Evolutionary conservation across 2,113 vertebrate species (phyloP).

Genomic region (Perognathus longimembris): DNA sequence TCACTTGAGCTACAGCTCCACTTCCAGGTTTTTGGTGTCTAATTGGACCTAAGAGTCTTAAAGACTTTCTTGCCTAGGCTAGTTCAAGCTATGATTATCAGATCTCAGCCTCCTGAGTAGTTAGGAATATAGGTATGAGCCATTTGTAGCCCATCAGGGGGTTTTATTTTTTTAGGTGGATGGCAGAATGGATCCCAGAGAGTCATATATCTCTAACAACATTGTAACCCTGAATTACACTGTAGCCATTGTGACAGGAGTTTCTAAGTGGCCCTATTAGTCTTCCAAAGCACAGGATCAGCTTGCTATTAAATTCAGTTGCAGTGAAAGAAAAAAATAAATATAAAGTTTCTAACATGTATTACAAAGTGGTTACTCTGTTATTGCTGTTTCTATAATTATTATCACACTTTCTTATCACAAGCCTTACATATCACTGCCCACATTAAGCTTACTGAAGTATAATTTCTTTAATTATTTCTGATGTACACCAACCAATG

Average conservation of each 20-base stretch:
- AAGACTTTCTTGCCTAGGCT: too few relatives aligned
- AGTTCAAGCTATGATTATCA: too few relatives aligned
- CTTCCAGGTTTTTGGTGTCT: too few relatives aligned
- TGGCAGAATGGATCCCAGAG: not conserved
- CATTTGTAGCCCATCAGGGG: too few relatives aligned
- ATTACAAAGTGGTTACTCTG: conserved; percentile 24
- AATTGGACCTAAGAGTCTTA: too few relatives aligned
- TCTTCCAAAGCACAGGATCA: too few relatives aligned
- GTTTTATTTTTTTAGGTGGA: not conserved
- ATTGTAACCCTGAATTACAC: not conserved
- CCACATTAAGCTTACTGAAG: not conserved
- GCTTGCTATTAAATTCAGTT: too few relatives aligned
- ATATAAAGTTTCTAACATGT: not conserved
- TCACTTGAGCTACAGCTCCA: too few relatives aligned
- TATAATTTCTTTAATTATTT: conserved; percentile 16
- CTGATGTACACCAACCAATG: not conserved
- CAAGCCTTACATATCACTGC: not conserved
- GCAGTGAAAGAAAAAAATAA: too few relatives aligned
- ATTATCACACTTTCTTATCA: conserved; percentile 15
- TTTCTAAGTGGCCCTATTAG: not conserved
- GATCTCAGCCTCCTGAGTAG: too few relatives aligned
- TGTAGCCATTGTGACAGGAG: not conserved
- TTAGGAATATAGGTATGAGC: too few relatives aligned
- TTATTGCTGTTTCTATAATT: not conserved
- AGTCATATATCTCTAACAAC: not conserved